A percentile compares a stretch with the other conserved stretches of the same genome.
Conservation (phyloP, 2,113 vertebrate species). For the Indicator indicator region DNA sequence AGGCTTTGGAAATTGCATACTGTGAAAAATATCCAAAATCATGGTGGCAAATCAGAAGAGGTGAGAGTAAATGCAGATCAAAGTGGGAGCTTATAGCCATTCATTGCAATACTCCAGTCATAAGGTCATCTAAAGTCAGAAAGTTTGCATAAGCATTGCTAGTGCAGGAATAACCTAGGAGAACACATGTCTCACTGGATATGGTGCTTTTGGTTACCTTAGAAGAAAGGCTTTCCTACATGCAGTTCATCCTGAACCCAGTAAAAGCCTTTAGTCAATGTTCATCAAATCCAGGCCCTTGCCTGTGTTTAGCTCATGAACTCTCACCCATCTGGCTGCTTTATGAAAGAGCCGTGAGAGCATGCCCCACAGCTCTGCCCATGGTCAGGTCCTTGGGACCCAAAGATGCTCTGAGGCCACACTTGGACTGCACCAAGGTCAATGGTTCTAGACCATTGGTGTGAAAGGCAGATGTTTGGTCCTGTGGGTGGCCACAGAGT, state of each 20-base stretch:
- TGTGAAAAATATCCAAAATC: not conserved
- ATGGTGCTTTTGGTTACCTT: not conserved
- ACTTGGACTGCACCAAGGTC: not conserved
- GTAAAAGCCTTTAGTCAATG: not conserved
- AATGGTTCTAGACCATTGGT: rapidly evolving
- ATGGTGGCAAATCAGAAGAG: not conserved
- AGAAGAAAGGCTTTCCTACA: not conserved
- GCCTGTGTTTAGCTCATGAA: not conserved
- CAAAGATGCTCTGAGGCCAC: not conserved
- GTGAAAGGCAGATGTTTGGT: not conserved
- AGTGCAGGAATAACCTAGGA: not conserved
- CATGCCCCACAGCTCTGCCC: not conserved
- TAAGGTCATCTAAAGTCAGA: not conserved
- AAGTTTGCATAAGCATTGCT: not conserved
- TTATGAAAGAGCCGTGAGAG: not conserved
- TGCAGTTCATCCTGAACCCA: not conserved
- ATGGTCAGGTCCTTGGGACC: not conserved
- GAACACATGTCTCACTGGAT: rapidly evolving
- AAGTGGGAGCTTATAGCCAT: not conserved
- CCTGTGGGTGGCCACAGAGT: not conserved
- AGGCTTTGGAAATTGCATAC: not conserved
- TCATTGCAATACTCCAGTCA: too few species aligned
- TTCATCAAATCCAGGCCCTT: not conserved
- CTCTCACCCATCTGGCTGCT: not conserved
- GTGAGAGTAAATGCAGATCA: slow-evolving; percentile 8